Conservation (phyloP, 2,888 invertebrate genomes). For the Aproaerema taeniolella region DNA sequence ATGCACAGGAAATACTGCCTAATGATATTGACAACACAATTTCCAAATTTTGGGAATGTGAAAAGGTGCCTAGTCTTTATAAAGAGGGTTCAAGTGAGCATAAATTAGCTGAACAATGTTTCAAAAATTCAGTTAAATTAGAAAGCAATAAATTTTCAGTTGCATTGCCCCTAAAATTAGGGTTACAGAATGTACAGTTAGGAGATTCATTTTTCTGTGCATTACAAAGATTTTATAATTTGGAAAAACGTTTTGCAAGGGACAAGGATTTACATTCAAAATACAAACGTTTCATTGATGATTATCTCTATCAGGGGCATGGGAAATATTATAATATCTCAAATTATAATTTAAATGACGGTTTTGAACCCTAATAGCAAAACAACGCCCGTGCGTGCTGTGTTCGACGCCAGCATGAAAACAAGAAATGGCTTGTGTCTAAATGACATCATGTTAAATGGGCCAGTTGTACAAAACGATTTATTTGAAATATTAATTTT, state of each 20-base stretch:
- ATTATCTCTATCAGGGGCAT: not conserved
- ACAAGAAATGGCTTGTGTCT: not conserved
- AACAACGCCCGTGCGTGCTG: not conserved
- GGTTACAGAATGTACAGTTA: not conserved
- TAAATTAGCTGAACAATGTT: conserved; percentile 1
- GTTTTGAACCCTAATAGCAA: not conserved
- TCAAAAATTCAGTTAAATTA: conserved; percentile 1
- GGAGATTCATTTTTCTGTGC: not conserved
- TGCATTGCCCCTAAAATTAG: not conserved
- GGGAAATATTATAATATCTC: not conserved
- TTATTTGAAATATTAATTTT: conserved; percentile 21
- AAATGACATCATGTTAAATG: not conserved
- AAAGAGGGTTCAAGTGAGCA: conserved; percentile 2
- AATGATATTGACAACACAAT: not conserved
- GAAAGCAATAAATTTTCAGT: not conserved
- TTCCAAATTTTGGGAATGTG: not conserved
- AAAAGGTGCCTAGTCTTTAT: not conserved
- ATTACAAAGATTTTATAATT: not conserved
- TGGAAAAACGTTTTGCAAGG: not conserved
- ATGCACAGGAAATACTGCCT: not conserved
- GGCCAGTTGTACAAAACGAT: conserved; percentile 17
- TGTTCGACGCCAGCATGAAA: not conserved
- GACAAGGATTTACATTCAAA: not conserved
- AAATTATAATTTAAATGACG: not conserved
- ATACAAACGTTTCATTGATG: not conserved